Evolutionary conservation across 92 coral and sea anemone genomes (phyloP).

Genomic region (Porites divaricata): DNA sequence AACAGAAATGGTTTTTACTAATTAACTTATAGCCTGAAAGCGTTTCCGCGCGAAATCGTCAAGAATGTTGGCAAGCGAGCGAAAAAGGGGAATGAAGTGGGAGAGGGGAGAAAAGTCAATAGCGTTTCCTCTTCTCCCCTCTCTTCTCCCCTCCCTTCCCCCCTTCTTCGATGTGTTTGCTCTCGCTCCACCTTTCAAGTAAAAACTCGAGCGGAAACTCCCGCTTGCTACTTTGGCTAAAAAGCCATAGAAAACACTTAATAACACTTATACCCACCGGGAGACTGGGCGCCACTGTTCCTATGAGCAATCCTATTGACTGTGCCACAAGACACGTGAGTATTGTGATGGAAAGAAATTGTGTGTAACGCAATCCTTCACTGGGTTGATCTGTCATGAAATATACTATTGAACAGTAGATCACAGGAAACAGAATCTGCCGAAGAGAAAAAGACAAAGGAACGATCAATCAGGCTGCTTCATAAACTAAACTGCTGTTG

Average conservation of each 20-base stretch:
- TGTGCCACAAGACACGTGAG: constrained; percentile 99
- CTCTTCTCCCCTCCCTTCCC: no score
- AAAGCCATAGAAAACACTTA: background rate
- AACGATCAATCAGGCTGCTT: background rate
- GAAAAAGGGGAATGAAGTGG: background rate
- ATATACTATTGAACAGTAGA: constrained; percentile 98
- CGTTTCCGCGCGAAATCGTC: no score
- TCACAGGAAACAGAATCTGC: constrained; percentile 90
- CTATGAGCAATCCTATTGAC: constrained; percentile 95
- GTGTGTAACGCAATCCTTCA: constrained; percentile 96
- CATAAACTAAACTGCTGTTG: background rate
- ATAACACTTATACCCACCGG: constrained; percentile 71
- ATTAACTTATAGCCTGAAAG: no score
- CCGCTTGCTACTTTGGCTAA: no score
- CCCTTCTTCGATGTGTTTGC: no score
- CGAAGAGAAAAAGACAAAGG: background rate
- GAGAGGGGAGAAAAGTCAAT: background rate
- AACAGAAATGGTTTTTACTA: no score
- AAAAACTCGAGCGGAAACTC: no score
- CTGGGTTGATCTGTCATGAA: constrained; percentile 99
- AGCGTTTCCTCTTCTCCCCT: no score
- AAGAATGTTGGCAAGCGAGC: no score
- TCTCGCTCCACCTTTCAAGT: no score
- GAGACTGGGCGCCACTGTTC: constrained; percentile 99
- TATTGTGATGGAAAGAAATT: constrained; percentile 88